A percentile compares a stretch with the other conserved stretches of the same genome.
Evolutionary conservation across 1,140 invertebrate genomes (phyloP).

Genomic region (Zaprionus ghesquierei): DNA sequence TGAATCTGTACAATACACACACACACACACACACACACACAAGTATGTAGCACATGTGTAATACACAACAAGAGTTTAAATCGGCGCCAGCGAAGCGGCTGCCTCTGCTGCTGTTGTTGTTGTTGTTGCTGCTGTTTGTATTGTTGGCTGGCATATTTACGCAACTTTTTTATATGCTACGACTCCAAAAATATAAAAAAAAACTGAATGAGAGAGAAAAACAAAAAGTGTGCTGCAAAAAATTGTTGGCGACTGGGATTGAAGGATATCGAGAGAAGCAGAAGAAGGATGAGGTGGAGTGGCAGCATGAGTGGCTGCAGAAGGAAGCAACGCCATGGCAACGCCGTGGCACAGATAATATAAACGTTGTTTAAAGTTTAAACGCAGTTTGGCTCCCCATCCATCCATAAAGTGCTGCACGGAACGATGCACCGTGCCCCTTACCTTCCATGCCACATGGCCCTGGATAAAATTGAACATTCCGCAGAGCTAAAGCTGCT

Average conservation of each 20-base stretch:
- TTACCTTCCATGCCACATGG: slow-evolving; percentile 9
- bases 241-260: slow-evolving; percentile 53
- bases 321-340: slow-evolving; percentile 10
- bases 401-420: slow-evolving; percentile 68
- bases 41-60: slow-evolving; percentile 27
- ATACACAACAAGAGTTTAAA: slow-evolving; percentile 59
- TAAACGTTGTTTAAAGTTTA: slow-evolving; percentile 78
- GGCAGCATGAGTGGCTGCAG: not conserved
- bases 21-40: slow-evolving; percentile 3
- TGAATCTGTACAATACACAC: slow-evolving; percentile 68
- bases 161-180: slow-evolving; percentile 61
- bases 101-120: not conserved
- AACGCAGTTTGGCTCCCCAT: slow-evolving; percentile 41
- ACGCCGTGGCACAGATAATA: slow-evolving; percentile 53
- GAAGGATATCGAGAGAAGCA: slow-evolving; percentile 18
- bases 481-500: slow-evolving; percentile 23
- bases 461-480: slow-evolving; percentile 72
- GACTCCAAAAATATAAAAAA: slow-evolving; percentile 32
- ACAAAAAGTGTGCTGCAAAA: slow-evolving; percentile 7
- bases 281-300: not conserved
- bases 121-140: slow-evolving; percentile 35
- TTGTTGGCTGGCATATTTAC: slow-evolving; percentile 64
- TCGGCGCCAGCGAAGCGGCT: slow-evolving; percentile 41
- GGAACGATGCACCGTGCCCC: slow-evolving; percentile 38
- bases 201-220: slow-evolving; percentile 17